phyloP scores from a whole-genome alignment of 1,140 invertebrate genomes.

The Penaeus japonicus region DNA sequence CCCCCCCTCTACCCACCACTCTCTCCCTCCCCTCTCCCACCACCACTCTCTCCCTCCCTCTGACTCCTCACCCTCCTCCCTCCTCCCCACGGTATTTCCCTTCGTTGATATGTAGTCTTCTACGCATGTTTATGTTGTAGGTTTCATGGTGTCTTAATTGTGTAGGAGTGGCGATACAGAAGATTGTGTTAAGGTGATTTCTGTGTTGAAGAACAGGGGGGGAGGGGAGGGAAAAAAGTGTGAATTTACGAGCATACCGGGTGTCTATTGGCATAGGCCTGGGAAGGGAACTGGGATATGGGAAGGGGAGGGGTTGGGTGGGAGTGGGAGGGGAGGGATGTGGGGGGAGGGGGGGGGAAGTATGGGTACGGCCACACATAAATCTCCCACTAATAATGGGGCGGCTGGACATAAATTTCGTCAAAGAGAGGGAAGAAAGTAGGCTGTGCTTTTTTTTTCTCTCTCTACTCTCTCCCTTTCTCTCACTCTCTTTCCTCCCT shows the following conservation, averaged over 20 bases:
- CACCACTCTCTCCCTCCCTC: background rate
- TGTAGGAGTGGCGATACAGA: background rate
- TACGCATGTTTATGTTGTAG: background rate
- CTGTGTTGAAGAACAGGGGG: background rate
- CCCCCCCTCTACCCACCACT: too few species aligned
- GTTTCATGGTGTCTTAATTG: background rate
- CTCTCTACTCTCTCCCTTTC: conserved; percentile 35
- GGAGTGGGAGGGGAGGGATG: background rate
- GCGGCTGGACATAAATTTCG: conserved; percentile 54
- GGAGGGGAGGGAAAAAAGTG: background rate
- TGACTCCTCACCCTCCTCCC: too few species aligned
- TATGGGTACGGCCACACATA: conserved; percentile 28
- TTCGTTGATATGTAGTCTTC: background rate
- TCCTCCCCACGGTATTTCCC: background rate
- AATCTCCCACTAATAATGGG: conserved; percentile 52
- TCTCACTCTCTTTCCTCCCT: conserved; percentile 33
- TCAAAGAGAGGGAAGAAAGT: conserved; percentile 53
- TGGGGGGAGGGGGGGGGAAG: background rate
- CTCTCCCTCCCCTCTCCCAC: too few species aligned
- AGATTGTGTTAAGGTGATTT: background rate
- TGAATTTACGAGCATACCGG: too few species aligned
- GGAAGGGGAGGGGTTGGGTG: background rate
- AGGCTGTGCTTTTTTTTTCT: background rate
- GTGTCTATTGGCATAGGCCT: background rate
- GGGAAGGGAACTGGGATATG: background rate